Base-by-base conservation (phyloP, 2,797 vertebrate species). In the Nyctalus aviator region DNA sequence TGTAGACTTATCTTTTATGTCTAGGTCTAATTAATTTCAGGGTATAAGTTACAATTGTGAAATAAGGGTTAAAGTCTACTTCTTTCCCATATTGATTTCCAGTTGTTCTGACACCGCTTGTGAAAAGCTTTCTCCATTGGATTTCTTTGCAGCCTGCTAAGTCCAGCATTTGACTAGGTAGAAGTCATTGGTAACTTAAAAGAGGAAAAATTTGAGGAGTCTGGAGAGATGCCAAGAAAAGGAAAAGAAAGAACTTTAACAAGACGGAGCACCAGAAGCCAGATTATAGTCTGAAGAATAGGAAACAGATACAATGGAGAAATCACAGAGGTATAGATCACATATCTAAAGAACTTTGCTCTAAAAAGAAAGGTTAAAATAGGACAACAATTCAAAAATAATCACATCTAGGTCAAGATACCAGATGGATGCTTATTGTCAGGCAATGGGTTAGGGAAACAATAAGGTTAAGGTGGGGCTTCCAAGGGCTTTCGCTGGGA, bases 91-190 rank as follows among this genome's bases (percentile, higher is more conserved):
- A 44, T 62, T 62, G 25, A 77, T 50, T 81, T 81, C 37, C 37
- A 83, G n/a, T 37, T 41, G 11, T 87, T 62, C 77, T 82, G 32
- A 25, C 8, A 50, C 11, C 18, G 8, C 21, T 10, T 30, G 27
- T 53, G 53, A 35, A 62, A 84, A 78, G 59, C 2, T 30, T 79
- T 18, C 37, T 46, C 5, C 5, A 1, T 1, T 66, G 30, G 27
- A 90, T 85, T 95, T 88, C 64, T 93, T 18, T 30, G 46, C 57
- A 57, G 23, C 11, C 15, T 79, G 12, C 21, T 20, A 75, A 91
- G 66, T 35, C 1, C 30, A 88, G 41, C 7, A 13, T 88, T 92
- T 14, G 7, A 84, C 21, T 17, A 66, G 41, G 55, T 85, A 88
- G 44, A 84, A 89, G 66, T 25, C 46, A 72, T 8, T 59, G 32